Conservation (phyloP, 2,797 vertebrate genomes). For the Sebastes vulpes region DNA sequence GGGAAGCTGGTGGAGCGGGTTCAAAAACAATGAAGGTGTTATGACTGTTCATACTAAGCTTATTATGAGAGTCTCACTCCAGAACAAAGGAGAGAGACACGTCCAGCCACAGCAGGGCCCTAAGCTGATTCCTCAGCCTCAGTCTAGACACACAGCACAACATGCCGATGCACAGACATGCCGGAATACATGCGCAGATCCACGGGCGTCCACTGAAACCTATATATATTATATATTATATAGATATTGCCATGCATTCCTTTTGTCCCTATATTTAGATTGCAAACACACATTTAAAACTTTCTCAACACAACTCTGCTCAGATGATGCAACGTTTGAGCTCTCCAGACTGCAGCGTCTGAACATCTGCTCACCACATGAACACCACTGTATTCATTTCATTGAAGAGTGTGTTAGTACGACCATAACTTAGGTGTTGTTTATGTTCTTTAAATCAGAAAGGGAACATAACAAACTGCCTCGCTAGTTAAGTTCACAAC, state of each 20-base stretch:
- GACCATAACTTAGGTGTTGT: conserved; percentile 58
- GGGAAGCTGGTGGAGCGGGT: conserved; percentile 47
- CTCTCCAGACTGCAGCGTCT: conserved; percentile 26
- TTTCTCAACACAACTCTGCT: conserved; percentile 18
- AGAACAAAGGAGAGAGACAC: conserved; percentile 77
- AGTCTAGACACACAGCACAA: conserved; percentile 67
- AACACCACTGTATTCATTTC: conserved; percentile 54
- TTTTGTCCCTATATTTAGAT: conserved; percentile 3
- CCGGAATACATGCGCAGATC: conserved; percentile 3
- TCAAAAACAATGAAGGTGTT: conserved; percentile 76
- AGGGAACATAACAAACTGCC: conserved; percentile 76
- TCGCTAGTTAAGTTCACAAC: conserved; percentile 42
- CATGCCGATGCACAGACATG: conserved; percentile 36
- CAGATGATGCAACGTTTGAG: conserved; percentile 66
- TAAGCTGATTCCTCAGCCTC: conserved; percentile 72
- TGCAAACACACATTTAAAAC: background rate
- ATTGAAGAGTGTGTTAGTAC: conserved; percentile 19
- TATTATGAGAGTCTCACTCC: conserved; percentile 73
- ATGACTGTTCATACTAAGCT: conserved; percentile 79
- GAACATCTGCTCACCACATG: conserved; percentile 81
- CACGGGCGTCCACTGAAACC: background rate
- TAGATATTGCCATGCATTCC: background rate
- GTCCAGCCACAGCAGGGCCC: conserved; percentile 71
- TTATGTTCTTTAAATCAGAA: conserved; percentile 80
- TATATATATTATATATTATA: background rate